A percentile compares a stretch with the other conserved stretches of the same genome.
These are phyloP conservation scores for Glandiceps talaboti DNA, from an alignment of 53 echinoderm and acorn worm genomes.

Conservation along the genomic window DNA sequence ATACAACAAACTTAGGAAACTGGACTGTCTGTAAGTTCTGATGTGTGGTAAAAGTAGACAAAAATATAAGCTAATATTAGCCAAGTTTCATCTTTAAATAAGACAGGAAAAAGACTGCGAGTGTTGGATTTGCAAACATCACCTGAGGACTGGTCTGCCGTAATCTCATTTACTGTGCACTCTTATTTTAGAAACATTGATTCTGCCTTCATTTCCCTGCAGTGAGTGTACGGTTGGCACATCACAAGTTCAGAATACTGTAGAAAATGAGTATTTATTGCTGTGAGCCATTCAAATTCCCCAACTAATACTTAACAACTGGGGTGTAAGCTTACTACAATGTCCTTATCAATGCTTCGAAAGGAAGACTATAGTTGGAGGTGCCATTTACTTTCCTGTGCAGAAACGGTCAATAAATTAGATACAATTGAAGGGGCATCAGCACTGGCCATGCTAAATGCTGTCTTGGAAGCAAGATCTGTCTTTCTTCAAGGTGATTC, in stretches of 20 bases:
- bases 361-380: background rate
- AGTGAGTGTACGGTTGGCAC: background rate
- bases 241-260: background rate
- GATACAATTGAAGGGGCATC: background rate
- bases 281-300: background rate
- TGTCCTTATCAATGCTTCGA: background rate
- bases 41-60: too few relatives aligned
- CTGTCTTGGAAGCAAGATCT: too few relatives aligned
- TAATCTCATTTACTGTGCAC: background rate
- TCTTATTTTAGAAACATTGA: background rate
- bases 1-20: too few relatives aligned
- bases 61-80: too few relatives aligned
- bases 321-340: background rate
- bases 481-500: too few relatives aligned
- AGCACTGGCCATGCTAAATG: background rate
- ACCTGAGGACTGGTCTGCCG: background rate
- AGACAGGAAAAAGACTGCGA: too few relatives aligned
- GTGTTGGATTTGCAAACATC: too few relatives aligned
- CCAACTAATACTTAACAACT: background rate
- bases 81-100: too few relatives aligned
- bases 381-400: background rate
- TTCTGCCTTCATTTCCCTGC: background rate
- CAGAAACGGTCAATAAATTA: background rate
- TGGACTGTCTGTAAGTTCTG: too few relatives aligned
- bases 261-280: background rate